phyloP scores from a whole-genome alignment of 2,113 vertebrate genomes.

The Coreoperca whiteheadi region DNA sequence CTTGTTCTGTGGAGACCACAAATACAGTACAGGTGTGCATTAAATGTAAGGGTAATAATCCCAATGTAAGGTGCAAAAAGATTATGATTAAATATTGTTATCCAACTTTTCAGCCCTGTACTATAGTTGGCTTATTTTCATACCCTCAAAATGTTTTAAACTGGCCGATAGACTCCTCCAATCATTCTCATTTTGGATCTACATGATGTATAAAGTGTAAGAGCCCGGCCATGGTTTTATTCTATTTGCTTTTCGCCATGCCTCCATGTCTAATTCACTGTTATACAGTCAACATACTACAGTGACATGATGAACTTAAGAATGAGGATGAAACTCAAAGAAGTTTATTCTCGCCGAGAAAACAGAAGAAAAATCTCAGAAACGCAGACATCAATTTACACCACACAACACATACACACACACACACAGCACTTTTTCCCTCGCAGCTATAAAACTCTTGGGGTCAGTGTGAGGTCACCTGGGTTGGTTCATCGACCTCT shows the following conservation, averaged over 20 bases:
- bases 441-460: conserved; percentile 49
- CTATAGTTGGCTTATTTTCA: neutral
- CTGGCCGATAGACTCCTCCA: conserved; percentile 6
- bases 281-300: conserved; percentile 9
- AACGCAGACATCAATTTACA: conserved; percentile 53
- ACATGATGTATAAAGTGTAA: conserved; percentile 3
- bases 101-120: neutral
- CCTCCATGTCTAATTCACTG: neutral
- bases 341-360: conserved; percentile 45
- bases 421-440: conserved; percentile 22
- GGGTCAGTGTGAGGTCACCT: conserved; percentile 67
- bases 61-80: neutral
- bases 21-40: neutral
- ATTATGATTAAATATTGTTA: no score
- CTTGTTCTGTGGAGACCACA: neutral
- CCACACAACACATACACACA: conserved; percentile 20
- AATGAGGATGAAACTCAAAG: conserved; percentile 28
- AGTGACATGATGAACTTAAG: conserved; percentile 27
- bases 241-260: conserved; percentile 1
- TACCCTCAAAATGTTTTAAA: neutral
- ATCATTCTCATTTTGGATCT: neutral
- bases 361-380: conserved; percentile 45
- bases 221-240: no score
- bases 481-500: conserved; percentile 51
- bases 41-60: neutral